Base-by-base conservation (phyloP, 92 coral and sea anemone species). In the Parazoanthus atlanticus region DNA sequence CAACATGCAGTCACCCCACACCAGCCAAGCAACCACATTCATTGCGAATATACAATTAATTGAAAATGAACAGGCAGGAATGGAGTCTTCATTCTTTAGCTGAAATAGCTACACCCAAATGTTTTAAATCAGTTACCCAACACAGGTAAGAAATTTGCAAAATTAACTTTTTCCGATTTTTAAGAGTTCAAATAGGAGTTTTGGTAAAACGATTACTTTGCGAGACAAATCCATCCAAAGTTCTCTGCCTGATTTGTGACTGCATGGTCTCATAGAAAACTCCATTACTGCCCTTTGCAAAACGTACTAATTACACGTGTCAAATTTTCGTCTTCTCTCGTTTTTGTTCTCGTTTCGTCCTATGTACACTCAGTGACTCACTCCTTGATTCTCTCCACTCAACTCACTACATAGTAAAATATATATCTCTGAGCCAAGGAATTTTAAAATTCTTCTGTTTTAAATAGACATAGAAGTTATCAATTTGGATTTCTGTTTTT, bases 281-380 rank as follows among this genome's bases (percentile, higher is more conserved):
- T 84, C 49, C 65, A 3, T 43, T 38, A 69, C 76, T 41, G 38
- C 87, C 54, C 5, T 33, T 40, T 43, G 40, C 66, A 36, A 67
- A 84, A 82, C 70, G 67, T 16, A 69, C 38, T 69, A 84, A 46
- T 84, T 84, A 84, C 87, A 84, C 43, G 65, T 61, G 84, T 84
- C 87, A 71, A 70, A 70, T 67, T n/a, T 67, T 54, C 25, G 76
- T 84, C 43, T 41, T 84, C 87, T 69, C 87, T 84, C 79, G 78
- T 67, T 40, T n/a, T 33, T 56, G 70, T 84, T 41, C 78, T 84
- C 87, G 87, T 84, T 70, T 69, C 30, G 87, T 84, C 78, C 16
- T 70, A 70, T 70, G 87, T 84, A 70, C 87, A 84, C 78, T 84
- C 87, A 84, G 87, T 84, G 31, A 84, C 87, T 70, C 87, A 84